Evolutionary conservation across 2,888 invertebrate genomes (phyloP), one percentile per base, ranked within the genome.

Genomic region (Latrodectus hesperus): DNA sequence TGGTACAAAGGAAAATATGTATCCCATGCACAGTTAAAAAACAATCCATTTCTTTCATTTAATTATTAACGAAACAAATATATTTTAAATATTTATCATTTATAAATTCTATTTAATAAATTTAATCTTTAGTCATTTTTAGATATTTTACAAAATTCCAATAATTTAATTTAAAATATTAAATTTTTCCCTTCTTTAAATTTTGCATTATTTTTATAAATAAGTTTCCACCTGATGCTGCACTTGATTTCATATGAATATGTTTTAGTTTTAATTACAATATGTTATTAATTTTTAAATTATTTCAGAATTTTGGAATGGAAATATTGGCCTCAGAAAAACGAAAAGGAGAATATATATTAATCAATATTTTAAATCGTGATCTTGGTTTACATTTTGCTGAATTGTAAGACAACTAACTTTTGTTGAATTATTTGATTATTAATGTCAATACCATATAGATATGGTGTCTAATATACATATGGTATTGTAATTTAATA

Each of bases 301-400:
- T 8, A n/a, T 75, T 75, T 11, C 64, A 86, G 85, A 75, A 64
- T 38, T 86, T 71, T 80, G 85, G 85, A n/a, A 70, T 86, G 53
- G 85, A 86, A 64, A 16, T 86, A 12, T 10, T 86, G 64, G 49
- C 26, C 14, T 16, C 71, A 3, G 51, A 80, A 55, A 65, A 80
- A 49, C 64, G 38, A 17, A 86, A 86, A 76, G 80, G 80, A 60
- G 75, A 60, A 60, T 86, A 80, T 71, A 53, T 86, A 53, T 68
- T 86, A 8, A 52, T 86, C 9, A 86, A 86, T 76, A 72, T 76
- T 11, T 26, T 86, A 38, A 65, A 70, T 52, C 80, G 26, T 3
- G 74, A 86, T 17, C 71, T 74, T 64, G 85, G 71, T 8, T 49
- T 75, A 11, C 70, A 65, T 3, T 76, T 64, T 53, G 71, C 71